These are phyloP conservation scores for Enteromius treurensis DNA, from an alignment of 2,797 vertebrate species.

Conservation along the genomic window DNA sequence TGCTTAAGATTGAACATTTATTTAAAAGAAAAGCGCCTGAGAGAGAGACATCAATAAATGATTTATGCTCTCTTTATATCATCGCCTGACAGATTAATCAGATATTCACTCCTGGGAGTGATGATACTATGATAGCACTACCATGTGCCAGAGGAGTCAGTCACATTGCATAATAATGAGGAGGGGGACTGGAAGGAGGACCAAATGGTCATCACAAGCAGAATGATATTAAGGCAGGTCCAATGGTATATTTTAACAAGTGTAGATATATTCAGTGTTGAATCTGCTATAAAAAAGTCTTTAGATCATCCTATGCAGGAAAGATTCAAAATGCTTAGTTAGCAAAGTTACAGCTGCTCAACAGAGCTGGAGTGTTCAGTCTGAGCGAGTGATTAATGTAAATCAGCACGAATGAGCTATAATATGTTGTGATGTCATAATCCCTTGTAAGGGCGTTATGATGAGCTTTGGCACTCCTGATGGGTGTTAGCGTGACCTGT, in stretches of 20 bases:
- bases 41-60: constrained; percentile 64
- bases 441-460: constrained; percentile 38
- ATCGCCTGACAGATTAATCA: constrained; percentile 62
- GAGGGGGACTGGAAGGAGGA: constrained; percentile 49
- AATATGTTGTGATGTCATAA: constrained; percentile 58
- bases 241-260: not conserved
- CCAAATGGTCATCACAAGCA: constrained; percentile 40
- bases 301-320: not conserved
- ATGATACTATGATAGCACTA: constrained; percentile 43
- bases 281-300: not conserved
- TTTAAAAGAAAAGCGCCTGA: constrained; percentile 42
- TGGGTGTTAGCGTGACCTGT: constrained; percentile 59
- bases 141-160: constrained; percentile 17
- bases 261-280: not conserved
- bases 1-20: constrained; percentile 52
- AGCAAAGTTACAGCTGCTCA: constrained; percentile 5
- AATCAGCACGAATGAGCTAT: not conserved
- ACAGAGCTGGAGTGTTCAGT: not conserved
- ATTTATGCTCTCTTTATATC: constrained; percentile 57
- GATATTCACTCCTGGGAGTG: constrained; percentile 55
- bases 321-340: not conserved
- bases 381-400: not conserved
- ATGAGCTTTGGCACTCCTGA: constrained; percentile 34
- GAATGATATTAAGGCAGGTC: constrained; percentile 17
- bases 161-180: constrained; percentile 60